Percentiles rank a stretch among this genome's conserved stretches.
Evolutionary conservation across 2,113 vertebrate genomes (phyloP).

Genomic region (Leptobrachium leishanense): DNA sequence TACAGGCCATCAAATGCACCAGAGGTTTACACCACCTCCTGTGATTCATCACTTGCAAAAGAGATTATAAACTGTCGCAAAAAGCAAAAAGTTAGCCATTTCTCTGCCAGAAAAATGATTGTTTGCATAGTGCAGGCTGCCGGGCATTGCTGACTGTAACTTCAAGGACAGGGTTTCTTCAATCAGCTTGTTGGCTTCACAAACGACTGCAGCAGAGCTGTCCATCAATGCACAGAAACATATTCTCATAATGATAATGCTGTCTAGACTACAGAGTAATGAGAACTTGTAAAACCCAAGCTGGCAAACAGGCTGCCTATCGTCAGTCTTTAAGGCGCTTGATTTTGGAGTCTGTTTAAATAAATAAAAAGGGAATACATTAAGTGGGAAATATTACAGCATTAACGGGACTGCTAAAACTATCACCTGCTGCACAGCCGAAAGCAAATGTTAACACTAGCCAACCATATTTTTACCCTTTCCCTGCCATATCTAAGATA

Average conservation of each 20-base stretch:
- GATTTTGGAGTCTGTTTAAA: constrained; percentile 12
- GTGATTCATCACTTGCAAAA: neutral
- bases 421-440: neutral
- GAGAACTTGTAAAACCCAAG: constrained; percentile 28
- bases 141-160: neutral
- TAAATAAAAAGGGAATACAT: constrained; percentile 35
- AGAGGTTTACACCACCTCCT: too few species aligned
- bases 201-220: constrained; percentile 12
- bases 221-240: constrained; percentile 26
- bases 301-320: constrained; percentile 18
- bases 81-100: neutral
- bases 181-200: neutral
- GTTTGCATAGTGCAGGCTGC: neutral
- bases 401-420: neutral
- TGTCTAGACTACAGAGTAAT: constrained; percentile 28
- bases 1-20: too few species aligned
- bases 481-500: neutral
- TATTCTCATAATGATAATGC: constrained; percentile 25
- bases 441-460: neutral
- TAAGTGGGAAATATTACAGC: constrained; percentile 6
- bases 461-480: neutral
- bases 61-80: neutral
- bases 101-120: neutral
- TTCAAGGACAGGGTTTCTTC: constrained; percentile 1
- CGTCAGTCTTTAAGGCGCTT: constrained; percentile 20